Evolutionary conservation across 30 jellyfish, hydroid and myxozoan genomes (phyloP), one percentile per base, ranked within the genome.

Genomic region (Aurelia sp.): DNA sequence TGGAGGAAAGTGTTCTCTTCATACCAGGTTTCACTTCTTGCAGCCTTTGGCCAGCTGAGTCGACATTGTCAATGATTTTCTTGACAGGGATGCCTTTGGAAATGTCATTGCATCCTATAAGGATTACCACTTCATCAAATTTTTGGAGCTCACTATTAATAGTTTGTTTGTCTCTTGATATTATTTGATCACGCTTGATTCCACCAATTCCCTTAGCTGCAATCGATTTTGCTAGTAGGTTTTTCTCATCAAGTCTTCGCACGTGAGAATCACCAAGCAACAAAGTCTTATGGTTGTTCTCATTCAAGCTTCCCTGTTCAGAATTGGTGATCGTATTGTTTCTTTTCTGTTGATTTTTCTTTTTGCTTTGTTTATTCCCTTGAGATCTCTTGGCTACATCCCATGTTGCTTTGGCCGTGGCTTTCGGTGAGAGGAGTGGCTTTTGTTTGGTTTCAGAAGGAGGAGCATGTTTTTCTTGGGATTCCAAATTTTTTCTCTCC

Each of bases 391-490:
- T 58, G 67, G 16, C 67, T 58, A 58, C 67, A 4, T 20, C 67
- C 67, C 2, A 6, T 58, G 67, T 58, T 58, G 67, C 27, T 1
- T 58, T 58, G 12, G 67, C 67, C 11, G 16, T 4, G 67, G 16
- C 6, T 58, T 58, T 58, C 67, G 67, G 67, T 11, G 67, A 58
- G 11, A 58, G 67, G 67, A 5, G 8, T 4, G 67, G 67, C 67
- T 58, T 58, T 58, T 58, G 67, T 58, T 58, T 58, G 67, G 67
- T 58, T 58, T 58, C 30, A 58, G 67, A 58, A 58, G 16, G 17
- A 58, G 67, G 67, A 58, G 13, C 67, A 11, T 58, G 11, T 4
- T 15, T 58, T 58, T 58, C 67, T 58, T 58, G 67, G 16, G 67
- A 58, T 20, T 58, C 67, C 16, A 58, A 58, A 1, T 13, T 58